Evolutionary conservation across 37 sponge, comb jelly and placozoan species (phyloP), one percentile per base, ranked within the genome.

Genomic region (Hormiphora californensis): DNA sequence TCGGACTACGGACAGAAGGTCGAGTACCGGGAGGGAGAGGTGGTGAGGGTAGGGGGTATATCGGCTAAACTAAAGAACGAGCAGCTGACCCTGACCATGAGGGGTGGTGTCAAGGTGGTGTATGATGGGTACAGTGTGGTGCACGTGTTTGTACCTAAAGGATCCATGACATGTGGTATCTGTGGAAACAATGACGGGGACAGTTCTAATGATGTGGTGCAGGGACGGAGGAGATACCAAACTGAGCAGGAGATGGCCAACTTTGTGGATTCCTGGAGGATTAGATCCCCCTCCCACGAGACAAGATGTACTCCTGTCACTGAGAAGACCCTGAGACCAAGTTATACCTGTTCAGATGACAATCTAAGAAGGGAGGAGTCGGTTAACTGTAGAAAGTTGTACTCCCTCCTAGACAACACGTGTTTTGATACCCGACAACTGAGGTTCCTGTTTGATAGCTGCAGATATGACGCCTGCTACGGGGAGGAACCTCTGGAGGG

Each of bases 141-240:
- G 7, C 61, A 57, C 30, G 23, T 57, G 9, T 57, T 19, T 57
- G 61, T 57, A 19, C 3, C 61, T 5, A 30, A 57, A 5, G 27
- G 27, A 23, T 23, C 61, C 27, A 57, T 28, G 27, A 57, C 61
- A 4, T 57, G 61, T 57, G 61, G 61, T 21, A 23, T 57, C 3
- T 57, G 61, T 15, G 61, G 61, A 4, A 57, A 57, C 61, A 57
- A 57, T 30, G 61, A 57, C 61, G 17, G 61, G n/a, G 23, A 28
- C n/a, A 57, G 27, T 28, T 5, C 61, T 57, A 57, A 57, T 15
- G 61, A 57, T 12, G n/a, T 57, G 3, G 61, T 28, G 61, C n/a
- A 57, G 3, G 61, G 61, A 12, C n/a, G 61, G 61, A 57, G 27
- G 61, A 57, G 27, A 57, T 57, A 57, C 61, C 61, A 57, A 30